These are phyloP conservation scores for Eulemur coronatus DNA, from an alignment of 2,797 vertebrate genomes.

Conservation along the genomic window DNA sequence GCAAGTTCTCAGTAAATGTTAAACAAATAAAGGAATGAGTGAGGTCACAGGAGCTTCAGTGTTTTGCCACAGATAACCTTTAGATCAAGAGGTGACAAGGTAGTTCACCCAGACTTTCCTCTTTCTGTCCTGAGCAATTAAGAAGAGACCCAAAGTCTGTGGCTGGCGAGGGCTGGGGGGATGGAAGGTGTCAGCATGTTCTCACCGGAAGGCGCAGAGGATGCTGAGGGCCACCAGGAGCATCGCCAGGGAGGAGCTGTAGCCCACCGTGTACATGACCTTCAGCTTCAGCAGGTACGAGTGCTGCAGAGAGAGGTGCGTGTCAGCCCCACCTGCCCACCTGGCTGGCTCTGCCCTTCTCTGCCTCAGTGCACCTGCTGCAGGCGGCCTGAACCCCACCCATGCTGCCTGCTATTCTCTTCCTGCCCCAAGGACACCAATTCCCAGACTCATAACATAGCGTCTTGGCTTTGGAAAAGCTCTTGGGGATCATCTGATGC, in stretches of 20 bases:
- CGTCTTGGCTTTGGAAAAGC: background rate
- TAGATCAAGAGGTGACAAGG: background rate
- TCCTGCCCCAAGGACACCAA: background rate
- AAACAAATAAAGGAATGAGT: background rate
- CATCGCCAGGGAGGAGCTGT: conserved; percentile 91
- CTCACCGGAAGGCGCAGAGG: conserved; percentile 93
- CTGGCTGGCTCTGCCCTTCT: background rate
- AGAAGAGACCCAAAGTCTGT: background rate
- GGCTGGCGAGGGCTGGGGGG: background rate
- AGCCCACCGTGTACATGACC: conserved; percentile 93
- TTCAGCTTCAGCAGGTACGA: conserved; percentile 92
- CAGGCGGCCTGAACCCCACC: background rate
- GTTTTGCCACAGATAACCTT: background rate
- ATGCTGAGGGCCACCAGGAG: conserved; percentile 89
- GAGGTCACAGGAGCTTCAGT: background rate
- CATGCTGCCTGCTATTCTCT: background rate
- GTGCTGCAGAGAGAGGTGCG: conserved; percentile 79
- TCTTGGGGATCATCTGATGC: background rate
- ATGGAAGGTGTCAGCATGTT: background rate
- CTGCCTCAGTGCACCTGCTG: background rate
- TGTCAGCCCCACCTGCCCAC: background rate
- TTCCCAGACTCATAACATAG: background rate
- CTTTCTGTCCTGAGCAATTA: background rate
- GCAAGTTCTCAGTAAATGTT: background rate
- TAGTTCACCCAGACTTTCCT: background rate